phyloP scores from a whole-genome alignment of 2,113 vertebrate species.

The Martes martes region DNA sequence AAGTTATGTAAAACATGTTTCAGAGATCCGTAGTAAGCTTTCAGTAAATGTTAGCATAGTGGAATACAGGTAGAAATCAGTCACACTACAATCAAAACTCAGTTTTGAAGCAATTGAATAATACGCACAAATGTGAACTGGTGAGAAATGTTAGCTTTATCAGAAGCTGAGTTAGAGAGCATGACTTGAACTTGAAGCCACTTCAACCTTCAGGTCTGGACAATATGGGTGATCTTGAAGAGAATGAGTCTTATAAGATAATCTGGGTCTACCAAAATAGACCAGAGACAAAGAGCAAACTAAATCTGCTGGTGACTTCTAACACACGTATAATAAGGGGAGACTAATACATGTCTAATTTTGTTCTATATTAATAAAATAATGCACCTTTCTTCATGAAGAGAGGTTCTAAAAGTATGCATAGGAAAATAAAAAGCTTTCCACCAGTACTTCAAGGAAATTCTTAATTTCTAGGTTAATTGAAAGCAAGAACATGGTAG shows the following conservation, averaged over 20 bases:
- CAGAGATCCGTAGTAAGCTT: not conserved
- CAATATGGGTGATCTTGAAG: not conserved
- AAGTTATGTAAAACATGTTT: not conserved
- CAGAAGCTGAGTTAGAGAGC: not conserved
- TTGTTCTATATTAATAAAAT: not conserved
- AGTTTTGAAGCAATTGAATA: not conserved
- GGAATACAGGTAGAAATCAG: not conserved
- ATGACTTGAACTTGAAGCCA: not conserved
- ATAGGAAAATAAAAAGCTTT: not conserved
- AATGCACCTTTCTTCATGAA: not conserved
- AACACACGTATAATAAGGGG: not conserved
- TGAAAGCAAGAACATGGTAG: not conserved
- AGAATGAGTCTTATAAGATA: not conserved
- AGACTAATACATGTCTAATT: not conserved
- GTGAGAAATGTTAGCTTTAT: not conserved
- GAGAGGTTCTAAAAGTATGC: not conserved
- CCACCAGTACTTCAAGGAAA: not conserved
- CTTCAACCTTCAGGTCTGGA: not conserved
- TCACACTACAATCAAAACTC: not conserved
- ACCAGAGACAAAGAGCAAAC: not conserved
- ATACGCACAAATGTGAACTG: not conserved
- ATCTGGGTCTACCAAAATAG: not conserved
- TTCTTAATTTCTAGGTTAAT: not conserved
- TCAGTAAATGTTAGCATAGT: not conserved
- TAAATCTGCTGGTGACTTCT: not conserved